Evolutionary conservation across 37 sponge, comb jelly and placozoan genomes (phyloP).

Genomic region (Geodia barretti): DNA sequence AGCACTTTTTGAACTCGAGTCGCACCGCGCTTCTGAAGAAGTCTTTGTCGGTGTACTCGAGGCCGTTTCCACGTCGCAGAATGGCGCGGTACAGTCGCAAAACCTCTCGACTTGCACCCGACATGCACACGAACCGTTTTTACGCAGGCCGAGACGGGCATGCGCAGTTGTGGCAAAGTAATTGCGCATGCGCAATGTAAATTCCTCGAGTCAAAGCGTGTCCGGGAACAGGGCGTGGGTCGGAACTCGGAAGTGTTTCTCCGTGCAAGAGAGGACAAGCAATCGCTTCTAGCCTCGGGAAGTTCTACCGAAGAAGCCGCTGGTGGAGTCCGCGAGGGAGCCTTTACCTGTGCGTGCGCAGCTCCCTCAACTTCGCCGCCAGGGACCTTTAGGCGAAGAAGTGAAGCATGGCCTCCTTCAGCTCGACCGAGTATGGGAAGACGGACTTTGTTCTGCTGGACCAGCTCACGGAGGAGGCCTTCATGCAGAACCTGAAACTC

Average conservation of each 20-base stretch:
- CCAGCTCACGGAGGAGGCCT: conserved; percentile 51
- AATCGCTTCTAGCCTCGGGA: no score
- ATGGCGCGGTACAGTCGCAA: conserved; percentile 41
- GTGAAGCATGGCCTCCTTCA: conserved; percentile 44
- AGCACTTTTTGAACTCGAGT: conserved; percentile 29
- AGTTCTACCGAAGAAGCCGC: no score
- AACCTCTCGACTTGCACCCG: background rate
- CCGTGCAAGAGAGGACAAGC: no score
- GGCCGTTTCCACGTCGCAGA: conserved; percentile 5
- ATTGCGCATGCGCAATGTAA: background rate
- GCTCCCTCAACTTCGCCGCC: no score
- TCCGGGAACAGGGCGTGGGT: no score
- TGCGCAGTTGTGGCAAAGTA: no score
- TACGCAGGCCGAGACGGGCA: no score
- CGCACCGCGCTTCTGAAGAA: conserved; percentile 39
- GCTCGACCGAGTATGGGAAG: conserved; percentile 54
- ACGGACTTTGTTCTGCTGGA: conserved; percentile 86
- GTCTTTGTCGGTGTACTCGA: conserved; percentile 37
- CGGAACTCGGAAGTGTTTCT: no score
- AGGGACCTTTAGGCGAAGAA: background rate
- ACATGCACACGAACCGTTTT: no score
- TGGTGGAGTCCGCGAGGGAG: no score
- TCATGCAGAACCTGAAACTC: conserved; percentile 75
- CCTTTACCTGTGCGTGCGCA: no score
- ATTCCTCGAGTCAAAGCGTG: background rate